Evolutionary conservation across 2,888 invertebrate species (phyloP).

Genomic region (Hirtodrosophila trivittata): DNA sequence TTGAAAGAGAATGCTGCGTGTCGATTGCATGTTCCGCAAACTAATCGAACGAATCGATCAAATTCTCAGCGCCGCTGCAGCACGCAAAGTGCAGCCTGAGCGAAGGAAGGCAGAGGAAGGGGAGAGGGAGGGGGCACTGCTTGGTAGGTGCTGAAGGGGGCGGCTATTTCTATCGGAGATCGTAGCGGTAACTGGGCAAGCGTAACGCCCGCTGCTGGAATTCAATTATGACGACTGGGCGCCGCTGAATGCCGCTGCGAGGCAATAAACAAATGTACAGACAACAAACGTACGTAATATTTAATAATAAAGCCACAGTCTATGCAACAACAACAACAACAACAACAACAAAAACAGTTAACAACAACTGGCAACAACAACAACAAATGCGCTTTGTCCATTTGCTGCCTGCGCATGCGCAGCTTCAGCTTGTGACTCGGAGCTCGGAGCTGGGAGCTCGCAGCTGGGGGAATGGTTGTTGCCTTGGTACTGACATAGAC

Average conservation of each 20-base stretch:
- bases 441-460: background rate
- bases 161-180: slow-evolving; percentile 37
- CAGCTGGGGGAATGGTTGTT: slow-evolving; percentile 1
- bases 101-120: background rate
- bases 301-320: slow-evolving; percentile 70
- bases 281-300: slow-evolving; percentile 75
- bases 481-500: background rate
- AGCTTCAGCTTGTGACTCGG: slow-evolving; percentile 18
- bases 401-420: slow-evolving; percentile 51
- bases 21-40: slow-evolving; percentile 77
- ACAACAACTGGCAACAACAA: slow-evolving; percentile 17
- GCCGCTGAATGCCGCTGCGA: slow-evolving; percentile 57
- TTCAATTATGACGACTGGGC: slow-evolving; percentile 80
- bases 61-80: slow-evolving; percentile 68
- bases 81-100: slow-evolving; percentile 55
- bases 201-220: slow-evolving; percentile 80
- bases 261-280: slow-evolving; percentile 73
- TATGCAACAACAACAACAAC: slow-evolving; percentile 19
- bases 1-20: slow-evolving; percentile 78
- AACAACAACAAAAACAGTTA: slow-evolving; percentile 29
- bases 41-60: slow-evolving; percentile 79
- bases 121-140: background rate
- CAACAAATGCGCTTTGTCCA: slow-evolving; percentile 35
- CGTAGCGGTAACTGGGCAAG: slow-evolving; percentile 59
- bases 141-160: background rate